These are phyloP conservation scores for Alfaro cultratus DNA, from an alignment of 2,797 vertebrate genomes.

Conservation along the genomic window DNA sequence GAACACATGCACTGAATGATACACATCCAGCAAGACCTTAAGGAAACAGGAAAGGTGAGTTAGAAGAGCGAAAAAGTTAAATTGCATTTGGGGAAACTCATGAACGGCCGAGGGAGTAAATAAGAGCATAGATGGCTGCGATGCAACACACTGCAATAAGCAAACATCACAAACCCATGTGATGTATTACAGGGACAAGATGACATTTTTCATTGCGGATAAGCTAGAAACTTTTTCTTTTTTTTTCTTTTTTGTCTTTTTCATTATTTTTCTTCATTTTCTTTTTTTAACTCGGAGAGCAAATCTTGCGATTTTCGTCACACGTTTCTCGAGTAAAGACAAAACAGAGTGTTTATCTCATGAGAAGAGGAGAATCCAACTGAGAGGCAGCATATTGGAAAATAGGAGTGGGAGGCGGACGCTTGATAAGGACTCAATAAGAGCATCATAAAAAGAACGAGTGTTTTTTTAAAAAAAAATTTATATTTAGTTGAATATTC, in stretches of 20 bases:
- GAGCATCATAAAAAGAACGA: slow-evolving; percentile 59
- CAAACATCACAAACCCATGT: slow-evolving; percentile 78
- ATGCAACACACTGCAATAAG: slow-evolving; percentile 78
- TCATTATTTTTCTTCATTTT: slow-evolving; percentile 14
- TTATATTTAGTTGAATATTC: neutral
- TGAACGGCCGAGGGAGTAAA: slow-evolving; percentile 58
- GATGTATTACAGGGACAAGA: slow-evolving; percentile 79
- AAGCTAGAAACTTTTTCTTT: slow-evolving; percentile 24
- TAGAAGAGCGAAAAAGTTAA: neutral
- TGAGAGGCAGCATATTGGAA: slow-evolving; percentile 45
- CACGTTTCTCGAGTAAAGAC: slow-evolving; percentile 62
- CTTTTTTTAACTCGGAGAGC: slow-evolving; percentile 46
- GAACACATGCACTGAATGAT: slow-evolving; percentile 13
- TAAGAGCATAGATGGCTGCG: slow-evolving; percentile 69
- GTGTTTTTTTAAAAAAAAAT: slow-evolving; percentile 7
- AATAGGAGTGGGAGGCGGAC: slow-evolving; percentile 58
- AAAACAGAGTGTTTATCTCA: slow-evolving; percentile 74
- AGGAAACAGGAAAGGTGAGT: slow-evolving; percentile 26
- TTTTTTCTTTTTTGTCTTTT: slow-evolving; percentile 20
- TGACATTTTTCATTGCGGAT: slow-evolving; percentile 75
- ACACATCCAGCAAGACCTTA: slow-evolving; percentile 3
- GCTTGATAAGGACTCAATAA: slow-evolving; percentile 64
- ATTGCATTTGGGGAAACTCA: slow-evolving; percentile 33
- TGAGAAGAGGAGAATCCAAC: slow-evolving; percentile 55
- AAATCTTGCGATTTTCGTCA: slow-evolving; percentile 69